Evolutionary conservation across 2,888 invertebrate species (phyloP).

Genomic region (Tyria jacobaeae): DNA sequence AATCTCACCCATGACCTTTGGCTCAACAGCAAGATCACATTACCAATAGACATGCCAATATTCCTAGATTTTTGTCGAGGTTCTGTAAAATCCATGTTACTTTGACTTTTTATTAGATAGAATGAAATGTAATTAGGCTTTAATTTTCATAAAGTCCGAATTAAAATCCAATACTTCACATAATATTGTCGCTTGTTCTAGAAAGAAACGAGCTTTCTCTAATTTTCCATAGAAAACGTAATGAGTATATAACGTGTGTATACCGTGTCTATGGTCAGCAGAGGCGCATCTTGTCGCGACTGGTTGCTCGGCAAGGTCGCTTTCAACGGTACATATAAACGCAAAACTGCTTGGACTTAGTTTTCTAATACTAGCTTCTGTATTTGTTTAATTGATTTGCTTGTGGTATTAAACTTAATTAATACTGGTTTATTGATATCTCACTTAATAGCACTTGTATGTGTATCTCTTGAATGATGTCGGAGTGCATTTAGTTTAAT

Average conservation of each 20-base stretch:
- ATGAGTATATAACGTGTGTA: constrained; percentile 25
- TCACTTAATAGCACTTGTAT: not conserved
- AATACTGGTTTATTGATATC: not conserved
- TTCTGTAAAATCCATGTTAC: no score
- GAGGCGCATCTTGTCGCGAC: constrained; percentile 33
- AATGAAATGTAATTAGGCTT: no score
- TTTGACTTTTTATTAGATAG: no score
- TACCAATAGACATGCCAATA: no score
- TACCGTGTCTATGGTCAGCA: constrained; percentile 24
- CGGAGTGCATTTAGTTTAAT: no score
- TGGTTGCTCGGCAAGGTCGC: constrained; percentile 48
- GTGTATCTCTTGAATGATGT: not conserved
- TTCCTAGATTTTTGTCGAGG: no score
- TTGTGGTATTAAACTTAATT: not conserved
- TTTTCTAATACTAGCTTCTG: constrained; percentile 38
- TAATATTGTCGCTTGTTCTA: not conserved
- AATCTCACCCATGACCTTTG: no score
- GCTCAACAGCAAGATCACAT: no score
- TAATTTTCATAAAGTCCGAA: no score
- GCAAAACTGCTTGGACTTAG: constrained; percentile 28
- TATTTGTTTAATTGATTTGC: constrained; percentile 27
- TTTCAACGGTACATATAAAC: constrained; percentile 48
- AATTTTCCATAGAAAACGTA: constrained; percentile 22
- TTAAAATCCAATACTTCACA: not conserved
- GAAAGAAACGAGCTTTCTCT: constrained; percentile 19